Evolutionary conservation across 1,140 invertebrate species (phyloP).

Genomic region (Rhagoletis zephyria): DNA sequence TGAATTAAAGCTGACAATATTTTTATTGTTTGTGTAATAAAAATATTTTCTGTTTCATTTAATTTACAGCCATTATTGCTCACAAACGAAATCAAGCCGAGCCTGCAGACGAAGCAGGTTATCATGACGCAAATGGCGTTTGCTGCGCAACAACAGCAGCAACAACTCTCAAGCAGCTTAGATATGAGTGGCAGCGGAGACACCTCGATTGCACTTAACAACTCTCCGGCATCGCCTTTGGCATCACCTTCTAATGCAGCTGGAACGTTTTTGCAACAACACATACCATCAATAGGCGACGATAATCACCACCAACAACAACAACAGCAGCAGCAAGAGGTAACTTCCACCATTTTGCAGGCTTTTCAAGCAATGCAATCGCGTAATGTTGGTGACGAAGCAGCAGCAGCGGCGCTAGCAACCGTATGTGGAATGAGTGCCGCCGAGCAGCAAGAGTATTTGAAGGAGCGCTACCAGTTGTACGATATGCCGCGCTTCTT

Average conservation of each 20-base stretch:
- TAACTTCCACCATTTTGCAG: slow-evolving; percentile 20
- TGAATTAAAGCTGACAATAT: too few species aligned
- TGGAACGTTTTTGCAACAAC: slow-evolving; percentile 70
- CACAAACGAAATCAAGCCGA: slow-evolving; percentile 56
- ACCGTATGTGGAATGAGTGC: slow-evolving; percentile 54
- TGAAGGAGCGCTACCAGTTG: slow-evolving; percentile 67
- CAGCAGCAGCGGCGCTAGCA: slow-evolving; percentile 55
- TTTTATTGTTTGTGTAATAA: too few species aligned
- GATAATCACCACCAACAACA: slow-evolving; percentile 31
- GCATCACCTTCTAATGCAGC: slow-evolving; percentile 73
- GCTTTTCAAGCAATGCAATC: slow-evolving; percentile 48
- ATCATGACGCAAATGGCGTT: slow-evolving; percentile 58
- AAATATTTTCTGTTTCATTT: not conserved
- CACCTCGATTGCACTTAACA: slow-evolving; percentile 62
- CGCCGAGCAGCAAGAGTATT: slow-evolving; percentile 58
- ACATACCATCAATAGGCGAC: slow-evolving; percentile 60
- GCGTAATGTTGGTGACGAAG: slow-evolving; percentile 5
- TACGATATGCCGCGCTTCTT: slow-evolving; percentile 68
- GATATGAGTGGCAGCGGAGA: slow-evolving; percentile 33
- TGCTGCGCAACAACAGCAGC: slow-evolving; percentile 63
- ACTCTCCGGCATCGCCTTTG: slow-evolving; percentile 69
- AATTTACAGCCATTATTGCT: slow-evolving; percentile 54
- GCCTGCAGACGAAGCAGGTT: slow-evolving; percentile 55
- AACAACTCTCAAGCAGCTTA: slow-evolving; percentile 57
- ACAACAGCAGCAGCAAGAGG: slow-evolving; percentile 56